Evolutionary conservation across 1,140 invertebrate genomes (phyloP), one percentile per base, ranked within the genome.

Genomic region (Penaeus vannamei): DNA sequence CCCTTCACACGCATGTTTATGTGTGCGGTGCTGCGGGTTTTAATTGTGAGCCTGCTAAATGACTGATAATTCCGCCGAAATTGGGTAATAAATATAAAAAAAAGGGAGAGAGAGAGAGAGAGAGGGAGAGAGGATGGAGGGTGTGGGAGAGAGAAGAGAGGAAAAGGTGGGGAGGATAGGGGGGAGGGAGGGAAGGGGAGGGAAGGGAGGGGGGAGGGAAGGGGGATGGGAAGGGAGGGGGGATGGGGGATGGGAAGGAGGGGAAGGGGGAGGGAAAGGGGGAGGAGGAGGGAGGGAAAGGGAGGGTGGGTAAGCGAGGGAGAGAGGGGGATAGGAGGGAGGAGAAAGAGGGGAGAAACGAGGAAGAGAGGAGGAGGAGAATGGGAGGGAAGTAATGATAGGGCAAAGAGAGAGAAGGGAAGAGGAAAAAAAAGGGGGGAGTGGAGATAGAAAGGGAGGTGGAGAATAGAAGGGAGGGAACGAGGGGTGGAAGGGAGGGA

Each of bases 41-140:
- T 53, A 53, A 53, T 53, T 17, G 53, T 53, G 17, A 53, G 10
- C 53, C 53, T 53, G 53, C 12, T 53, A 17, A 53, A 53, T 53
- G 53, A 53, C 53, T 53, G 53, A 53, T 53, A 53, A 53, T 53
- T 53, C 53, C 53, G 17, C 8, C 10, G 53, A 64, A 32, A 64
- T 32, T 84, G 59, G 46, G 60, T 84, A 60, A 64, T 84, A 64
- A 64, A 60, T 42, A 60, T 36, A 84, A 64, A 84, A 64, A 84
- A 64, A 29, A 61, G 26, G 12, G 60, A n/a, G 53, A 62, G 59
- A 36, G 22, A n/a, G 42, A 20, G 59, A 23, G 82, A 60, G 60
- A 60, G 22, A 29, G 53, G 60, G 8, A 19, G 14, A 14, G 19
- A 17, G 69, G 26, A 22, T 20, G 23, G 29, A 7, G 19, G 79